Percentiles rank a stretch among this genome's conserved stretches.
These are phyloP conservation scores for Arbacia lixula DNA, from an alignment of 53 echinoderm and acorn worm genomes.

Conservation along the genomic window DNA sequence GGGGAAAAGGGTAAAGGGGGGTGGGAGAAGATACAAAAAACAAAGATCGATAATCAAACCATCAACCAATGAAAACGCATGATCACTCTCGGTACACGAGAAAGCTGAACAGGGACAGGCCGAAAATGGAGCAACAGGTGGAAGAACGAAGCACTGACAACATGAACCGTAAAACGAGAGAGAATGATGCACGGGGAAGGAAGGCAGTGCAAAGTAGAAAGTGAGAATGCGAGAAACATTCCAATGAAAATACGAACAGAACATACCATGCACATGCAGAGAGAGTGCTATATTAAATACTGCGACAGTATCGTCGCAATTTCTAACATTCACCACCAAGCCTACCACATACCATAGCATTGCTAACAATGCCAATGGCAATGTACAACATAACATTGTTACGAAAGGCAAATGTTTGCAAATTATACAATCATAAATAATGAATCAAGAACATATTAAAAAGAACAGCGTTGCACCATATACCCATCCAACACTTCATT, in stretches of 20 bases:
- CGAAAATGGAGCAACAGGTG: background rate
- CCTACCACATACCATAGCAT: no score
- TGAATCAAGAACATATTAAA: no score
- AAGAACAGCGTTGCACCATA: no score
- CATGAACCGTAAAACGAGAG: background rate
- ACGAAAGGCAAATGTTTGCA: no score
- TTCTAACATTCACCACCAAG: no score
- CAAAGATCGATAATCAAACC: constrained; percentile 27
- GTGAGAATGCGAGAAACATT: background rate
- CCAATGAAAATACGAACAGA: background rate
- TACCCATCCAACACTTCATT: no score
- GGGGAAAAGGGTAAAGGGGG: constrained; percentile 32
- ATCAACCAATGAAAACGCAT: constrained; percentile 4
- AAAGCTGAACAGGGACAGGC: background rate
- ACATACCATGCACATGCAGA: constrained; percentile 28
- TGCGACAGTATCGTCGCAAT: no score
- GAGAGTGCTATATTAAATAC: no score
- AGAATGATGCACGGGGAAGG: background rate
- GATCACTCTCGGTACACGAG: background rate
- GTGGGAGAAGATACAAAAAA: constrained; percentile 50
- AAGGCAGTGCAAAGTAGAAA: constrained; percentile 20
- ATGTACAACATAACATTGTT: no score
- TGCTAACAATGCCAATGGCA: no score
- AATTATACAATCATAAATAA: no score
- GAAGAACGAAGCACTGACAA: no score